Evolutionary conservation across 2,797 vertebrate species (phyloP), one percentile per base, ranked within the genome.

Genomic region (Ataeniobius toweri): DNA sequence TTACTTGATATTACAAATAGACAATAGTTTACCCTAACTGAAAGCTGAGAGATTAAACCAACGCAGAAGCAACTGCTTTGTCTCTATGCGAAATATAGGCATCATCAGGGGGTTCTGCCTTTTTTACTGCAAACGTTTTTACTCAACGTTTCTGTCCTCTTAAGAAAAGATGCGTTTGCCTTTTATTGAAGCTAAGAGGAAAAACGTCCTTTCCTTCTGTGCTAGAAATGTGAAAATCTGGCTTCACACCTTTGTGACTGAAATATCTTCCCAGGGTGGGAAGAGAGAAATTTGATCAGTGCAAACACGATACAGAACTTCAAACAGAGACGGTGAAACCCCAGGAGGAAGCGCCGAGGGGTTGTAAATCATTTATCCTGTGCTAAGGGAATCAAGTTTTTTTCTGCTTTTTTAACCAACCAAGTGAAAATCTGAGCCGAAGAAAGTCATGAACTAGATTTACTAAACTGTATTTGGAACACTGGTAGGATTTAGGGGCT

Each of bases 341-440:
- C 87, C 80, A 89, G 81, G 77, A 91, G 82, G 80, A 92, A 92
- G 92, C 93, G 93, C 83, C 88, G 85, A 93, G 86, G 89, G 90
- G 80, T 80, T 83, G 89, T 94, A 94, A 96, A 94, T 95, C 93
- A 95, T 93, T 95, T 94, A 94, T 94, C 92, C 85, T 81, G 80
- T 89, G 85, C 80, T 79, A 80, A 80, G 84, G 88, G 92, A 75
- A 71, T 87, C 77, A 83, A 55, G 50, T 53, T 80, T 55, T 68
- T 39, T 24, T 9, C 24, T 20, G 8, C 16, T 68, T 68, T 68
- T 41, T 68, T 7, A 44, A 44, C 39, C 39, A 44, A 68, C 20
- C 44, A 24, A 8, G 13, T 16, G 18, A 5, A 59, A 73, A 74
- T 61, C n/a, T 56, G 67, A 46, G 41, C 2, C 71, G 41, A 14